Conservation (phyloP, 2,888 invertebrate species). For the Gnatocerus cornutus region DNA sequence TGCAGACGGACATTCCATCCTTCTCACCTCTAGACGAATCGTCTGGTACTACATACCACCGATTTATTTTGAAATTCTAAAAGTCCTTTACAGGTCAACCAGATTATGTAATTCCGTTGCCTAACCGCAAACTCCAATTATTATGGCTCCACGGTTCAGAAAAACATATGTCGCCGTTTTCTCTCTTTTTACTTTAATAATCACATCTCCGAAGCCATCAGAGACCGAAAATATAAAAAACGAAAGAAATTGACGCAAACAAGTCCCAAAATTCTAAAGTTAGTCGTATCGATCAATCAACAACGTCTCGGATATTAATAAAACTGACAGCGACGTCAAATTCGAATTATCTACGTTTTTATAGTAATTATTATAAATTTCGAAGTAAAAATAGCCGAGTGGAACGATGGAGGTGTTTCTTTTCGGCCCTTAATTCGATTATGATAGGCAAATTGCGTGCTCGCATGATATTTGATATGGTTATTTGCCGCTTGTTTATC, state of each 20-base stretch:
- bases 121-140: slow-evolving; percentile 39
- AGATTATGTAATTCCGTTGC: slow-evolving; percentile 45
- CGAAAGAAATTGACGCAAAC: not conserved
- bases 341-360: slow-evolving; percentile 16
- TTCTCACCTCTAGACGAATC: slow-evolving; percentile 62
- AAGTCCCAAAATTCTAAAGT: slow-evolving; percentile 6
- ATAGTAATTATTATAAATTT: slow-evolving; percentile 27
- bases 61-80: slow-evolving; percentile 58
- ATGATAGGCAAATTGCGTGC: slow-evolving; percentile 39
- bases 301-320: slow-evolving; percentile 33
- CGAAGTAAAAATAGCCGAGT: slow-evolving; percentile 5
- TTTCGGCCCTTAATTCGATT: slow-evolving; percentile 23
- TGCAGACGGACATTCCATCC: slow-evolving; percentile 59
- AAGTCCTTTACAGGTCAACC: slow-evolving; percentile 53
- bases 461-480: slow-evolving; percentile 22
- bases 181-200: not conserved
- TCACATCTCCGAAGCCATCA: not conserved
- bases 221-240: not conserved
- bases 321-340: slow-evolving; percentile 20
- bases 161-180: not conserved
- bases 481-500: slow-evolving; percentile 19
- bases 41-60: slow-evolving; percentile 52
- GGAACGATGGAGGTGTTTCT: slow-evolving; percentile 5
- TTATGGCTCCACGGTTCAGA: slow-evolving; percentile 5
- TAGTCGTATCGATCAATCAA: slow-evolving; percentile 29